Evolutionary conservation across 2,113 vertebrate species (phyloP), one percentile per base, ranked within the genome.

Genomic region (cattle (Bos taurus)): DNA sequence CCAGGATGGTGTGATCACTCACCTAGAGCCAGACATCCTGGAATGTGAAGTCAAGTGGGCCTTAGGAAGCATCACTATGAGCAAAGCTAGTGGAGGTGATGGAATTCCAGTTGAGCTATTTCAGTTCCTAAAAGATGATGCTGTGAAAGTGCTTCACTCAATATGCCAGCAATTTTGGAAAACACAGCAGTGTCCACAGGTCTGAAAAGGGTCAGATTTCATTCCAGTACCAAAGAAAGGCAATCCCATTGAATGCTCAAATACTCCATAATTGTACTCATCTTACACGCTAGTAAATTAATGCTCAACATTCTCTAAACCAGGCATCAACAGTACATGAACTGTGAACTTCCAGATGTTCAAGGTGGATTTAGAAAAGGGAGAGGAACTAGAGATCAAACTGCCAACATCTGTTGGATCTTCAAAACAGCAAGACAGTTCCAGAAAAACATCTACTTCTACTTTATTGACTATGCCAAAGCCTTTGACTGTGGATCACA

Each of bases 271-370:
- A 67, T 36, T 36, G 8, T 21, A 36, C 33, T 36, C 17, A 21
- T 36, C 16, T 67, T 36, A 19, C 8, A 67, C 0, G 17, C 64
- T 36, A 36, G 64, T 8, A 67, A 67, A 21, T n/a, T 67, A 67
- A 36, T 36, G 33, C 33, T 11, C 64, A 67, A 67, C 16, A 67
- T 67, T 67, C 17, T 67, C 64, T 9, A 36, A 36, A 21, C 33
- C 33, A 67, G 16, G 16, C 2, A 0, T n/a, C 62, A n/a, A 67
- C 16, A 10, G 62, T 67, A 67, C 0, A 0, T n/a, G 62, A 67
- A n/a, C 8, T 67, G 2, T 19, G 62, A n/a, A 67, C 16, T n/a
- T n/a, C 62, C 33, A n/a, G 33, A n/a, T 67, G 33, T 19, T n/a
- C 62, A 67, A 67, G 33, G 62, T 19, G 16, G 33, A 67, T 67